A percentile compares a stretch with the other conserved stretches of the same genome.
Conservation (phyloP, 2,888 invertebrate genomes). For the Liodrosophila aerea region DNA sequence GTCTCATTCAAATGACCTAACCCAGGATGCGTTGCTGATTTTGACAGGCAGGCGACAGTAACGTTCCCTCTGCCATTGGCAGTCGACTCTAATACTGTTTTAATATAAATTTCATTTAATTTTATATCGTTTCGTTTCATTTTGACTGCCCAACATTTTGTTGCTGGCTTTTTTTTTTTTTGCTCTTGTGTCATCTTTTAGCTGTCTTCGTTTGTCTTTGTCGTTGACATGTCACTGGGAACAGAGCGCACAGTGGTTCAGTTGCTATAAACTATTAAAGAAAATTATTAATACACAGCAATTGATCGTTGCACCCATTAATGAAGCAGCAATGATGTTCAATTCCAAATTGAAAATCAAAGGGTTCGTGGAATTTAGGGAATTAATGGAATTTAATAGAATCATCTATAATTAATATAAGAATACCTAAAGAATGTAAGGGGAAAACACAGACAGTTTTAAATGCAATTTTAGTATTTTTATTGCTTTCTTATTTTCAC, state of each 20-base stretch:
- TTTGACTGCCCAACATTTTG: constrained; percentile 54
- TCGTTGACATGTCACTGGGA: constrained; percentile 60
- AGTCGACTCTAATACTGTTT: constrained; percentile 65
- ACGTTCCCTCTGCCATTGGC: constrained; percentile 2
- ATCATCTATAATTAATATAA: no score
- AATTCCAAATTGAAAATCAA: no score
- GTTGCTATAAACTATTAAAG: not conserved
- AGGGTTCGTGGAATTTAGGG: no score
- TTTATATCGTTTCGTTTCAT: constrained; percentile 59
- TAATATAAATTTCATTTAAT: constrained; percentile 64
- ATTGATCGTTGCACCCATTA: no score
- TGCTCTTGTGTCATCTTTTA: constrained; percentile 33
- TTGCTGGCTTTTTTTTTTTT: constrained; percentile 27
- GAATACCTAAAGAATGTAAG: no score
- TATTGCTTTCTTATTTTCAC: no score
- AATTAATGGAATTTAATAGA: no score
- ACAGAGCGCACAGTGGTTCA: constrained; percentile 37
- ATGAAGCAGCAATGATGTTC: no score
- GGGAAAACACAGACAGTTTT: no score
- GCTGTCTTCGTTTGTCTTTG: constrained; percentile 39
- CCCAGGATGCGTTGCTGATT: constrained; percentile 64
- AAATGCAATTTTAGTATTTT: no score
- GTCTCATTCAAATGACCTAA: constrained; percentile 72
- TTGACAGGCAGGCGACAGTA: constrained; percentile 53
- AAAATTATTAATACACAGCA: not conserved